Base-by-base conservation (phyloP, 2,888 invertebrate genomes). In the Malacosoma neustria region DNA sequence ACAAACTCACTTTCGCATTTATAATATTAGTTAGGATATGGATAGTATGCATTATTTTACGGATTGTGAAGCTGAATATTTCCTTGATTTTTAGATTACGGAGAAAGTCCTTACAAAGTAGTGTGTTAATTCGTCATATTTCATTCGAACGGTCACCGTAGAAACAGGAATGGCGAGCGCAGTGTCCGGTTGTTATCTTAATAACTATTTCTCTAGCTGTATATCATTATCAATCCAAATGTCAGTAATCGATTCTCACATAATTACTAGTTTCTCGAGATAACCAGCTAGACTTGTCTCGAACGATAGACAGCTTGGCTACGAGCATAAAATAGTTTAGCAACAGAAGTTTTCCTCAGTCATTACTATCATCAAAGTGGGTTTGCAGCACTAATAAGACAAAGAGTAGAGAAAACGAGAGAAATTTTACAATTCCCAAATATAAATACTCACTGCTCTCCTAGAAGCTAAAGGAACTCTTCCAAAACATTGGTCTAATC, bases 251-350 rank as follows among this genome's bases (percentile, higher is more conserved):
- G 61, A 69, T 61, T 61, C 62, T 48, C 47, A 44, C 44, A 54
- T 59, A 61, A 65, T 61, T 58, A 57, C 54, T 45, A 37, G 38
- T 45, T 50, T 46, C 48, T 43, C 33, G 43, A 41, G 22, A 22
- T 22, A 22, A 22, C 22, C 22, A 22, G 7, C 40, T 39, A 32
- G 14, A 32, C 31, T 37, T 35, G 32, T 43, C 38, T 41, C 42
- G 46, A 40, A 43, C 43, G 37, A 54, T 57, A 69, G 67, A 69
- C 71, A 55, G 67, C 62, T 43, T 67, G 69, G 60, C 69, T 61
- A 46, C 62, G 41, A 40, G 35, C 39, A 13, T 39, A 30, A 38
- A 31, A 31, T 7, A 11, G 22, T 36, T n/a, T n/a, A n/a, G n/a
- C n/a, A 15, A 29, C 14, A 22, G 38, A 41, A 38, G 37, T 39